Evolutionary conservation across 2,888 invertebrate species (phyloP), one percentile per base, ranked within the genome.

Genomic region (Xestia c-nigrum): DNA sequence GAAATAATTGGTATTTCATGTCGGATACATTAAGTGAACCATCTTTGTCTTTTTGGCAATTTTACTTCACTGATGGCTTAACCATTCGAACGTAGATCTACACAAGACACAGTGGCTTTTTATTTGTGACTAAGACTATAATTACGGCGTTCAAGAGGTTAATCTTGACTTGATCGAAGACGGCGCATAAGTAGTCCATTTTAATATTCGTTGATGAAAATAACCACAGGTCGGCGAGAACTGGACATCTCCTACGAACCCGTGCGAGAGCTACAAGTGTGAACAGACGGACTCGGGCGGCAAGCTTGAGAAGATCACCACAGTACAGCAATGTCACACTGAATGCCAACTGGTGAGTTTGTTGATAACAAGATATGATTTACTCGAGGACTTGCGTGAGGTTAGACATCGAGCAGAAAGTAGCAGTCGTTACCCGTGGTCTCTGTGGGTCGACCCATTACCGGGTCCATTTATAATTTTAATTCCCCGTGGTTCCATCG

Each of bases 221-320:
- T 31, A 12, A 38, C 43, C 21, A 31, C 12, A 97, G 96, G 94
- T 97, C 5, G 97, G 97, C n/a, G 97, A 97, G 80, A 97, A 96
- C 85, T 97, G 97, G 97, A 94, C 96, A 0, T 96, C 97, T 0
- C 93, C 96, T 1, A 93, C 93, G 5, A 95, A 98, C 88, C 95
- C 95, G 57, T 98, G 98, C 91, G 97, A 97, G 86, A 96, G 94
- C 24, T 95, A 97, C 89, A 94, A 93, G 40, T 98, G 98, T 87
- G 91, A 93, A 38, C 89, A 93, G 66, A 92, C 94, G 14, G 93
- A 91, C 2, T 57, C 80, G 0, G 94, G 94, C 19, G 97, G 95
- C 21, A 95, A 96, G 72, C 93, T 97, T 12, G 94, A 95, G 71
- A 97, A 96, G 81, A 93, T 97, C 87, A 97, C 97, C 85, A 95